phyloP scores from a whole-genome alignment of 2,113 vertebrate genomes.

The Benthochromis sp. region DNA sequence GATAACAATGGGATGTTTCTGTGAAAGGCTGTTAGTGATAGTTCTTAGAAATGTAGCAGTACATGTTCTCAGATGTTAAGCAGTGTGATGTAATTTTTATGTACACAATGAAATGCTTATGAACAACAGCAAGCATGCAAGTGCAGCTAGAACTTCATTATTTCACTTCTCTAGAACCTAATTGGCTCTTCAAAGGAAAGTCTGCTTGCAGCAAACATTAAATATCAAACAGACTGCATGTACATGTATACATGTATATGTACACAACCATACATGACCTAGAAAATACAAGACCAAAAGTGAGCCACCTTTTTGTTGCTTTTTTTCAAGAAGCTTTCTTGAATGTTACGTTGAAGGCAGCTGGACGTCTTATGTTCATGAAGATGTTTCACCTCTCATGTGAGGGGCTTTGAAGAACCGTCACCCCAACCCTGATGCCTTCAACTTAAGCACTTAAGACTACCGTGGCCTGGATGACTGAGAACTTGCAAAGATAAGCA shows the following conservation, averaged over 20 bases:
- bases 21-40: background rate
- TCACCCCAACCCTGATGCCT: background rate
- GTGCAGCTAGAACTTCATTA: background rate
- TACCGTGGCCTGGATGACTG: background rate
- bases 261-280: background rate
- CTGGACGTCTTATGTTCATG: background rate
- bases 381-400: background rate
- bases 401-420: background rate
- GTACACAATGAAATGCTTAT: background rate
- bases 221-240: background rate
- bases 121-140: background rate
- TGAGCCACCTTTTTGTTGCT: background rate
- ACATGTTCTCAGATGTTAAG: background rate
- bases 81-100: background rate
- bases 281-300: background rate
- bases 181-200: background rate
- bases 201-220: background rate
- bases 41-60: background rate
- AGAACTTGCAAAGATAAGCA: background rate
- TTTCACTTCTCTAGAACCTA: background rate
- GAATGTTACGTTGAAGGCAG: background rate
- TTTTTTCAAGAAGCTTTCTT: background rate
- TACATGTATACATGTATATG: background rate
- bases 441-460: background rate
- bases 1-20: background rate